Percentiles rank a stretch among this genome's conserved stretches.
phyloP scores from a whole-genome alignment of 2,797 vertebrate species.

The Eremophila alpestris region DNA sequence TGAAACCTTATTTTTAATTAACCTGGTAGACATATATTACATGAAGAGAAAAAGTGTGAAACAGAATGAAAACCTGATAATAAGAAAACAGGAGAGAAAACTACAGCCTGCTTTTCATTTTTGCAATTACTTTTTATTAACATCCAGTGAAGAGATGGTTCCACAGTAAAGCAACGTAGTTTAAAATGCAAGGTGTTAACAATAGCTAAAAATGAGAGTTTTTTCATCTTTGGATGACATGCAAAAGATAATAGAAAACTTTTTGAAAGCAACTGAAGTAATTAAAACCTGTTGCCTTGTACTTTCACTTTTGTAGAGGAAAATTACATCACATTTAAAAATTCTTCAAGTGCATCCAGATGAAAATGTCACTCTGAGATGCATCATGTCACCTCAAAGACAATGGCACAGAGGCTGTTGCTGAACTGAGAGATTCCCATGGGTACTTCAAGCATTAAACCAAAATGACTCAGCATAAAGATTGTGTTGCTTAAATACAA shows the following conservation, averaged over 20 bases:
- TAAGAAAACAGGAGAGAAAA: not conserved
- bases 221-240: not conserved
- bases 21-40: not conserved
- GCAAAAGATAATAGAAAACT: constrained; percentile 23
- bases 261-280: not conserved
- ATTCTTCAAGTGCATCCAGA: not conserved
- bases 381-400: not conserved
- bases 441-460: not conserved
- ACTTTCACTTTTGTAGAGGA: not conserved
- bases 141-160: not conserved
- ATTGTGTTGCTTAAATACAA: not conserved
- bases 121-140: not conserved
- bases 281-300: not conserved
- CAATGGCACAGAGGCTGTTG: not conserved
- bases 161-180: not conserved
- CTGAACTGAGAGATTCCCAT: not conserved
- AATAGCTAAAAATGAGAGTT: not conserved
- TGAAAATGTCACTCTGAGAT: not conserved
- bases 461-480: not conserved
- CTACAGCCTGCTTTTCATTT: not conserved
- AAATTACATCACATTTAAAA: not conserved
- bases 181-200: not conserved
- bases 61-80: not conserved
- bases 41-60: not conserved
- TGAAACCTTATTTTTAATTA: not conserved